Percentiles rank a stretch among this genome's conserved stretches.
These are phyloP conservation scores for Cyrtodaria siliqua DNA, from an alignment of 2,888 invertebrate genomes.

Conservation along the genomic window DNA sequence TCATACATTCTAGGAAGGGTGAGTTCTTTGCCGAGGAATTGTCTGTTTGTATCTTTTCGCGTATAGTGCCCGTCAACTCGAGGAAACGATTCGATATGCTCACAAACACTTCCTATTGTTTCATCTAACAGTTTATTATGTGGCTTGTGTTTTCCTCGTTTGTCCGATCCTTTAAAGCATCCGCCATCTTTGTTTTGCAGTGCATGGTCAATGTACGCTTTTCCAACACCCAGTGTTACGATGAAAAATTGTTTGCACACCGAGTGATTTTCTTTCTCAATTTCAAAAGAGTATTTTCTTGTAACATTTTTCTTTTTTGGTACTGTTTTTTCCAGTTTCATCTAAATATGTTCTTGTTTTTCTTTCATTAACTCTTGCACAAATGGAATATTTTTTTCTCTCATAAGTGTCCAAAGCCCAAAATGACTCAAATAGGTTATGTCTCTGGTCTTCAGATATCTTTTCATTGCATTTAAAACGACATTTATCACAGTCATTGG, in stretches of 20 bases:
- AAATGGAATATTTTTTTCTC: conserved; percentile 44
- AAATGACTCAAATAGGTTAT: conserved; percentile 27
- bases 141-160: conserved; percentile 10
- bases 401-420: conserved; percentile 34
- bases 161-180: conserved; percentile 5
- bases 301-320: conserved; percentile 20
- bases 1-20: conserved; percentile 44
- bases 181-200: conserved; percentile 6
- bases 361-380: conserved; percentile 25
- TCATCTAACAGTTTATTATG: conserved; percentile 3
- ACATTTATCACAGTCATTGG: conserved; percentile 23
- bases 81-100: conserved; percentile 59
- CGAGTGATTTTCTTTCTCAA: conserved; percentile 9
- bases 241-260: conserved; percentile 19
- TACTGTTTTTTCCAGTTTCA: conserved; percentile 1
- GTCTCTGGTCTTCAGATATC: conserved; percentile 23
- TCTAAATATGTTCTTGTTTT: conserved; percentile 25
- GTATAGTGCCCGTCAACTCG: conserved; percentile 49
- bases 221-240: neutral
- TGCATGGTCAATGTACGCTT: conserved; percentile 10
- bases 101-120: conserved; percentile 11
- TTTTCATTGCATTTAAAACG: conserved; percentile 27
- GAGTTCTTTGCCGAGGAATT: conserved; percentile 37
- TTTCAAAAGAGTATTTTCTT: conserved; percentile 20
- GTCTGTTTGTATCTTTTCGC: conserved; percentile 34